These are phyloP conservation scores for Whitmania pigra DNA, from an alignment of 1,140 invertebrate species.

Conservation along the genomic window DNA sequence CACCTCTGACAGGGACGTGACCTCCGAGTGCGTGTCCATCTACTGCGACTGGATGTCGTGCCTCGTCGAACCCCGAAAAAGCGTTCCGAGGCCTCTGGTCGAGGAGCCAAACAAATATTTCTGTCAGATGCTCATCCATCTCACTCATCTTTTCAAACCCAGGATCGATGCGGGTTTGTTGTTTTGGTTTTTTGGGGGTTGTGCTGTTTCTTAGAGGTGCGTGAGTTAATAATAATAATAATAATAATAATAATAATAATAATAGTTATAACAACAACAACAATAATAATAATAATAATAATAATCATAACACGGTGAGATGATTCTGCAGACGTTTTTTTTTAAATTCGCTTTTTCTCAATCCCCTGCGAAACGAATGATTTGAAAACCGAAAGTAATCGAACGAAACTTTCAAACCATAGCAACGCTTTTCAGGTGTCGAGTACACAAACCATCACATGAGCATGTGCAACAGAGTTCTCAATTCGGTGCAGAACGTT, in stretches of 20 bases:
- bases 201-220: too few relatives aligned
- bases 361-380: neutral
- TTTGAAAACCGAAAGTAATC: neutral
- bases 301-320: too few relatives aligned
- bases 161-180: constrained; percentile 44
- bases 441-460: constrained; percentile 65
- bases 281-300: too few relatives aligned
- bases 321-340: too few relatives aligned
- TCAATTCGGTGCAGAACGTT: constrained; percentile 72
- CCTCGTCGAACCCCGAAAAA: constrained; percentile 55
- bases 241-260: too few relatives aligned
- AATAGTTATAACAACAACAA: too few relatives aligned
- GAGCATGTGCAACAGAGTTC: constrained; percentile 80
- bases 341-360: too few relatives aligned
- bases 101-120: constrained; percentile 83
- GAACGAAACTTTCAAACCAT: neutral
- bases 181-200: too few relatives aligned
- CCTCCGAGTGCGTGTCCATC: constrained; percentile 87
- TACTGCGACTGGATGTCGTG: constrained; percentile 92
- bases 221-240: too few relatives aligned
- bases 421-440: constrained; percentile 29
- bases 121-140: constrained; percentile 75
- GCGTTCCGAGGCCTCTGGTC: constrained; percentile 67
- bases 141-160: constrained; percentile 91
- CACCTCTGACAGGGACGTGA: constrained; percentile 75